Conservation (phyloP, 2,888 invertebrate species). For the Eumacrocentrus americanus region DNA sequence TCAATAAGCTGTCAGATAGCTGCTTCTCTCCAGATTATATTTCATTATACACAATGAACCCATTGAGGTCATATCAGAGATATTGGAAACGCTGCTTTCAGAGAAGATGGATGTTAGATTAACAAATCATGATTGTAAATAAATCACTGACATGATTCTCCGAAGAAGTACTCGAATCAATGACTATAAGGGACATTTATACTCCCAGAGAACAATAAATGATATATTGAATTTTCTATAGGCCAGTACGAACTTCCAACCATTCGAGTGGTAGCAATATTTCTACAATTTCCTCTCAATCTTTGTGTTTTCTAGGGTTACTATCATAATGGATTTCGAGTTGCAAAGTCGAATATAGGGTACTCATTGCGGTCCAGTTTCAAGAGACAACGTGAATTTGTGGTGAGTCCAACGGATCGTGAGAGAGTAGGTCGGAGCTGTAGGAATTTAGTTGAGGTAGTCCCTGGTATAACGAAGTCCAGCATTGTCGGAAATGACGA, state of each 20-base stretch:
- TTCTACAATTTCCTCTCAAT: neutral
- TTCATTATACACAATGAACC: too few species aligned
- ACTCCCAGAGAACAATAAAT: neutral
- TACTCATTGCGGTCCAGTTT: slow-evolving; percentile 15
- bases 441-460: slow-evolving; percentile 2
- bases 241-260: neutral
- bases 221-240: neutral
- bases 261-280: neutral
- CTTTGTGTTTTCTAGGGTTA: neutral
- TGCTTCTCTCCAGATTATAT: too few species aligned
- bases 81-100: too few species aligned
- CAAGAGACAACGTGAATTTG: slow-evolving; percentile 7
- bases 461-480: slow-evolving; percentile 30
- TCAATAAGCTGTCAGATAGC: too few species aligned
- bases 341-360: neutral
- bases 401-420: slow-evolving; percentile 5
- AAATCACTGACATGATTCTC: too few species aligned
- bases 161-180: too few species aligned
- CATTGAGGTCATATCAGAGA: too few species aligned
- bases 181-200: neutral
- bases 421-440: slow-evolving; percentile 2
- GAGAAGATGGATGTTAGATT: too few species aligned
- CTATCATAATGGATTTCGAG: neutral
- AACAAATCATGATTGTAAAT: too few species aligned
- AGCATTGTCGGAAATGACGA: slow-evolving; percentile 33